Evolutionary conservation across 1,140 invertebrate species (phyloP), one percentile per base, ranked within the genome.

Genomic region (Helicoverpa armigera): DNA sequence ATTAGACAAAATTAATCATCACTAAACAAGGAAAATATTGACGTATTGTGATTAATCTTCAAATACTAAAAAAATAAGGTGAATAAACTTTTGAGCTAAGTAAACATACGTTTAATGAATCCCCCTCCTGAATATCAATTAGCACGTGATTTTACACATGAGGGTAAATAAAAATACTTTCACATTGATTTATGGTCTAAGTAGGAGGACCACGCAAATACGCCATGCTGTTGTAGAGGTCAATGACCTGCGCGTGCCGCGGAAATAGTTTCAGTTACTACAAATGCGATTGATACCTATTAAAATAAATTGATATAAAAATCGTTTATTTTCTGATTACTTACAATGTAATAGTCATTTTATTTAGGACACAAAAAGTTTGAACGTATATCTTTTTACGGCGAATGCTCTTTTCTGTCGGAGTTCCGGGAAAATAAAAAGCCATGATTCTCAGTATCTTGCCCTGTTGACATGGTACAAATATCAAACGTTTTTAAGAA

Each of bases 181-280:
- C 61, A 67, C 75, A 77, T 54, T 77, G 75, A 77, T 77, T 67
- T 77, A 77, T 77, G 61, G 61, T 29, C 23, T 51, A 35, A 77
- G 31, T 35, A 75, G 56, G 56, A 77, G 60, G 31, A 77, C 75
- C 51, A 56, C 61, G 75, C 75, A 67, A 77, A 77, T 77, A 77
- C 48, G 61, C 74, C 48, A 76, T 51, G 58, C 48, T 51, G 58
- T 51, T 65, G 75, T 53, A 60, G n/a, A 23, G 74, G 74, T 77
- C 61, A 77, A 54, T 31, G 61, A 77, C 61, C 75, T 67, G 13
- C 73, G 73, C 60, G 60, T 67, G 48, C 50, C 50, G 51, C 13
- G 73, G 75, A 77, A 77, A 77, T 67, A 67, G 61, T 77, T 75
- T 77, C 14, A 67, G 61, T 77, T 54, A 43, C 23, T 67, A 54